Conservation (phyloP, 2,797 vertebrate species). For the Premnoplex brunnescens region DNA sequence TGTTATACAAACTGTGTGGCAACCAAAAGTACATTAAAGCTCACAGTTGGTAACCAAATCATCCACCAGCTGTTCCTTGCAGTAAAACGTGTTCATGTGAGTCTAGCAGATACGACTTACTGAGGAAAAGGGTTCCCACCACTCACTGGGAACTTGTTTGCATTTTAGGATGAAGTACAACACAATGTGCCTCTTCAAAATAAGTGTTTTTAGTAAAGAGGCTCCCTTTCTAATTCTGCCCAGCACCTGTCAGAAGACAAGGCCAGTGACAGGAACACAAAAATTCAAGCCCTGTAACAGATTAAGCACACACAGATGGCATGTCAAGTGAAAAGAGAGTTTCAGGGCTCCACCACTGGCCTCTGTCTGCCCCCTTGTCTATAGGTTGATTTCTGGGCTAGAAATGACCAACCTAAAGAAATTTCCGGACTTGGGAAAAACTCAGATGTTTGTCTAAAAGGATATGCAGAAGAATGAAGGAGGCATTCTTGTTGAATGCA, state of each 20-base stretch:
- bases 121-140: neutral
- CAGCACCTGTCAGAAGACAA: neutral
- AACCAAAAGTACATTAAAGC: neutral
- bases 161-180: neutral
- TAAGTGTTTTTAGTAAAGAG: neutral
- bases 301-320: neutral
- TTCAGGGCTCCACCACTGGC: neutral
- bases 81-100: neutral
- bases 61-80: neutral
- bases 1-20: neutral
- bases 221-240: neutral
- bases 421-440: neutral
- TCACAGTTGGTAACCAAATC: neutral
- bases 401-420: neutral
- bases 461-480: neutral
- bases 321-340: neutral
- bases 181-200: neutral
- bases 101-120: neutral
- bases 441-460: neutral
- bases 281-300: neutral
- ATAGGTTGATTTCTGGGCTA: neutral
- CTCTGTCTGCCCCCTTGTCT: neutral
- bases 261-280: neutral
- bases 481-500: neutral
- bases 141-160: neutral